Percentiles rank a stretch among this genome's conserved stretches.
These are phyloP conservation scores for Polydrusus cervinus DNA, from an alignment of 2,888 invertebrate genomes.

Conservation along the genomic window DNA sequence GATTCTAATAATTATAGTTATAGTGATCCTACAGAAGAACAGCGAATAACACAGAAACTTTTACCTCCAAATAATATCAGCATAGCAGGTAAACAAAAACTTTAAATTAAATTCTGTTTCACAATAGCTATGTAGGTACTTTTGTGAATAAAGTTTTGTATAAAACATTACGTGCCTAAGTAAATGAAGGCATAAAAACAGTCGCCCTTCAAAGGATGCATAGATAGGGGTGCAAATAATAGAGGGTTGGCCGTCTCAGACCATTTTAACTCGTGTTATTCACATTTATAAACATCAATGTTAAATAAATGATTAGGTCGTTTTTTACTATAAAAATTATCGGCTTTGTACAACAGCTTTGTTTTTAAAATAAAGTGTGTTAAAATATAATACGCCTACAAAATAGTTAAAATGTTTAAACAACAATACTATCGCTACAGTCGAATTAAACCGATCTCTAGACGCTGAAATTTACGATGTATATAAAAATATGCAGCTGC, in stretches of 20 bases:
- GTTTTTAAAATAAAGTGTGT: constrained; percentile 7
- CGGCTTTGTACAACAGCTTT: background rate
- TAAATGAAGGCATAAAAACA: constrained; percentile 8
- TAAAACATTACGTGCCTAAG: background rate
- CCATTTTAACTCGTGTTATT: background rate
- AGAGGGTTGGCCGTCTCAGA: constrained; percentile 4
- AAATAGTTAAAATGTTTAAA: constrained; percentile 21
- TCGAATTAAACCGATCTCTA: background rate
- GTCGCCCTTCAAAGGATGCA: background rate
- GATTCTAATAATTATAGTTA: constrained; percentile 72
- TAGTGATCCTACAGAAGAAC: constrained; percentile 70
- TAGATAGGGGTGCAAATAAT: constrained; percentile 11
- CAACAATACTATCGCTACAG: constrained; percentile 8
- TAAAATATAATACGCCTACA: constrained; percentile 19
- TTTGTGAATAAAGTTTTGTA: background rate
- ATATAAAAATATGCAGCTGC: background rate
- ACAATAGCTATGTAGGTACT: no score
- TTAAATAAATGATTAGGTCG: background rate
- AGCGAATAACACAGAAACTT: constrained; percentile 62
- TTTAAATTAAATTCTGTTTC: background rate
- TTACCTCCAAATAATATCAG: constrained; percentile 49
- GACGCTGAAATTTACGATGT: background rate
- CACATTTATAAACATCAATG: constrained; percentile 1
- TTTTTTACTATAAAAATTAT: constrained; percentile 1
- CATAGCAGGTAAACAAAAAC: constrained; percentile 28